These are phyloP conservation scores for Gandaritis pyraliata DNA, from an alignment of 2,888 invertebrate genomes.

Conservation along the genomic window DNA sequence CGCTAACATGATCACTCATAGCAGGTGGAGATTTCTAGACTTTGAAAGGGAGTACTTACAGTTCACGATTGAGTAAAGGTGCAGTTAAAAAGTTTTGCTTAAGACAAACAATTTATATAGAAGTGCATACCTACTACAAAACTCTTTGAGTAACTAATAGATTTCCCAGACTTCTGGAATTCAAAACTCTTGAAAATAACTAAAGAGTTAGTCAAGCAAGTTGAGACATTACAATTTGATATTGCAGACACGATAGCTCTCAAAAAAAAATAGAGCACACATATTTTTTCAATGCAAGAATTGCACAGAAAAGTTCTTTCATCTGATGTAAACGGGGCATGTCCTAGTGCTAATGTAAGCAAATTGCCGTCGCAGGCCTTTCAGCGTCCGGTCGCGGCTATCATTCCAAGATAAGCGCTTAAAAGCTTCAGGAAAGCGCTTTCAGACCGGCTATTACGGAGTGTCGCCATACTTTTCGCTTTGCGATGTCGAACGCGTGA, in stretches of 20 bases:
- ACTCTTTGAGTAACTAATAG: too few species aligned
- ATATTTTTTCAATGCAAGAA: conserved; percentile 42
- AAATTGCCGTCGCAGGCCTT: conserved; percentile 82
- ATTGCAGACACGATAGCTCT: not conserved
- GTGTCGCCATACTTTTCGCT: conserved; percentile 72
- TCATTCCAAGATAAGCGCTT: conserved; percentile 84
- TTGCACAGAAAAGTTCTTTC: conserved; percentile 56
- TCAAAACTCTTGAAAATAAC: too few species aligned
- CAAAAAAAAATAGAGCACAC: not conserved
- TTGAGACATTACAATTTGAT: too few species aligned
- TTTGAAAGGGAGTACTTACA: too few species aligned
- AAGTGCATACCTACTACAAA: too few species aligned
- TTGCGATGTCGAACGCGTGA: conserved; percentile 52
- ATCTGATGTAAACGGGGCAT: conserved; percentile 66
- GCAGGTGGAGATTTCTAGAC: too few species aligned
- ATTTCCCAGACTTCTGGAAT: too few species aligned
- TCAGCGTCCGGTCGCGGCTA: conserved; percentile 80
- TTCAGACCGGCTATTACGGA: conserved; percentile 75
- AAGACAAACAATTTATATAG: too few species aligned
- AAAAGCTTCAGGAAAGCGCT: conserved; percentile 82
- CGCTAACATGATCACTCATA: too few species aligned
- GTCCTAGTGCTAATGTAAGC: conserved; percentile 83
- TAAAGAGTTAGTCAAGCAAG: too few species aligned
- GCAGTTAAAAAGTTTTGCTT: too few species aligned
- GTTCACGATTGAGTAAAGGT: too few species aligned